Percentiles rank a stretch among this genome's conserved stretches.
These are phyloP conservation scores for Schrankia costaestrigalis DNA, from an alignment of 2,888 invertebrate species.

Conservation along the genomic window DNA sequence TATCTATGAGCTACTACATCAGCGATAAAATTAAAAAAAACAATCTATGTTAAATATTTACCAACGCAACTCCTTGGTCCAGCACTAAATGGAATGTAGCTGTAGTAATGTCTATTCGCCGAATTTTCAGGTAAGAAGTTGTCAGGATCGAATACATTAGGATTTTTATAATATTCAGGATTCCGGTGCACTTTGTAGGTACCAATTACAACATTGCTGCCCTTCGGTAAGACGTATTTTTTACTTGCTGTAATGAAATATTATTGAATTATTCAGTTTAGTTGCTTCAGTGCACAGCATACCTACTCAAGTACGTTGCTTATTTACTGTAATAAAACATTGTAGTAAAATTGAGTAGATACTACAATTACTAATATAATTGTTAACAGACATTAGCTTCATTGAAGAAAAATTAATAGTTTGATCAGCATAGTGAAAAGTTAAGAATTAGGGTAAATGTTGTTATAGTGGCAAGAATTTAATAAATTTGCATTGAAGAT, in stretches of 20 bases:
- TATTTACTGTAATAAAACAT: too few species aligned
- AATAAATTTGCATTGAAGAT: too few species aligned
- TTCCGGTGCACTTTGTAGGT: conserved; percentile 86
- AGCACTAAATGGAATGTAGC: conserved; percentile 89
- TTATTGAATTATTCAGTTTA: neutral
- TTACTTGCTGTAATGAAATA: conserved; percentile 74
- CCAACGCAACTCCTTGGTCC: conserved; percentile 90
- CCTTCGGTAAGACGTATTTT: conserved; percentile 85
- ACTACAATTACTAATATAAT: too few species aligned
- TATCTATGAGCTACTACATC: too few species aligned
- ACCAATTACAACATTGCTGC: conserved; percentile 84
- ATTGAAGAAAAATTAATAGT: too few species aligned
- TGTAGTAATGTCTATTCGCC: conserved; percentile 87
- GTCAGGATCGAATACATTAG: conserved; percentile 87
- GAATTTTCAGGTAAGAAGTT: conserved; percentile 89
- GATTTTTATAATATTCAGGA: conserved; percentile 84
- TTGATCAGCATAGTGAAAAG: too few species aligned
- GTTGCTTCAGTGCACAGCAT: too few species aligned
- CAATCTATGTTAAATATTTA: conserved; percentile 48
- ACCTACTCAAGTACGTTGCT: too few species aligned
- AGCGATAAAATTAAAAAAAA: neutral
- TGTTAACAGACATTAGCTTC: too few species aligned
- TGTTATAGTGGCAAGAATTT: too few species aligned
- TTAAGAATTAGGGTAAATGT: too few species aligned
- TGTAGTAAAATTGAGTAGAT: too few species aligned